Conservation (phyloP, 2,888 invertebrate species). For the Acanthosepion esculentum region DNA sequence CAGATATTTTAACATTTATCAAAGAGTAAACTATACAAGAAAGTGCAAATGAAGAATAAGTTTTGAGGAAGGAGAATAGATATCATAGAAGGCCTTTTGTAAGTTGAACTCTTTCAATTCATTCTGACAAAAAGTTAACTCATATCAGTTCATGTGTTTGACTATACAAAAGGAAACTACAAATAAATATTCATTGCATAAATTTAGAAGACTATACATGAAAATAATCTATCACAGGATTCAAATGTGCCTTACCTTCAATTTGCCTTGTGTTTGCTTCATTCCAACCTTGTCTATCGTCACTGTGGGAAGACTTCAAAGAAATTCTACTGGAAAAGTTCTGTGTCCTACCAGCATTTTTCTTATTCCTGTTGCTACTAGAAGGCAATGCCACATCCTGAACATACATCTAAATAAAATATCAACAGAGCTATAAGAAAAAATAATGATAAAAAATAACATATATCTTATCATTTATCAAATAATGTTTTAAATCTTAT, state of each 20-base stretch:
- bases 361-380: neutral
- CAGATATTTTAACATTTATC: neutral
- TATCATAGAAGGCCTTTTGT: neutral
- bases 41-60: neutral
- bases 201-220: neutral
- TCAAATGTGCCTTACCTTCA: neutral
- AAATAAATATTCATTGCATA: neutral
- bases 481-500: too few relatives aligned
- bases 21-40: neutral
- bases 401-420: neutral
- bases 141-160: neutral
- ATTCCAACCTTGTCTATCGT: neutral
- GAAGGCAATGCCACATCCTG: neutral
- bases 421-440: neutral
- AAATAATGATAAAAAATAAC: neutral
- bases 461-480: too few relatives aligned
- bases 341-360: neutral
- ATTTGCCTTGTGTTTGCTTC: neutral
- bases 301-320: neutral
- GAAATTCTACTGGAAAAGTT: slow-evolving; percentile 9
- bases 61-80: neutral
- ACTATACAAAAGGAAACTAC: neutral
- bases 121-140: neutral
- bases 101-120: neutral
- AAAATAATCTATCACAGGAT: neutral